These are phyloP conservation scores for Columbina picui DNA, from an alignment of 2,113 vertebrate species.

Conservation along the genomic window DNA sequence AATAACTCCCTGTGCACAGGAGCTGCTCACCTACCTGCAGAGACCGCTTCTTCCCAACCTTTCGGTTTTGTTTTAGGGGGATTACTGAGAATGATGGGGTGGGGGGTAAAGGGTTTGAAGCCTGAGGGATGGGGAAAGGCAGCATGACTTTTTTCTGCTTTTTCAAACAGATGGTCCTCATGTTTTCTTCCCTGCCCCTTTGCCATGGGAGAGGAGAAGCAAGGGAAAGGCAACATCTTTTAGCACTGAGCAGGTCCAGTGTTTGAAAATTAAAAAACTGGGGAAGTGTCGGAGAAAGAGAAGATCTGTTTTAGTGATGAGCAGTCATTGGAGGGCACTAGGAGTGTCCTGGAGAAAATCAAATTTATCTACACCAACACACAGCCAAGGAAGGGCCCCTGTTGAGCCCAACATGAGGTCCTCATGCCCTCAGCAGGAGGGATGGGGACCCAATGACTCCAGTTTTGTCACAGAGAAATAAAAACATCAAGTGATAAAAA, in stretches of 20 bases:
- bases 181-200: neutral
- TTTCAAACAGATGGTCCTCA: neutral
- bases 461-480: too few species aligned
- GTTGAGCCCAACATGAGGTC: neutral
- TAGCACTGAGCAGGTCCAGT: neutral
- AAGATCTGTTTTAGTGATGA: neutral
- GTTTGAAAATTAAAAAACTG: neutral
- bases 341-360: neutral
- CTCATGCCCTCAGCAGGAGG: neutral
- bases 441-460: neutral
- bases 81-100: neutral
- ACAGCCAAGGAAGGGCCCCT: neutral
- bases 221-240: neutral
- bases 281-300: neutral
- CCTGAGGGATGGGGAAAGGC: neutral
- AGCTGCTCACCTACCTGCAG: neutral
- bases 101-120: neutral
- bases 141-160: neutral
- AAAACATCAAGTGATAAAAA: neutral
- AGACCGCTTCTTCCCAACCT: neutral
- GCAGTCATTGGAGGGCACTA: neutral
- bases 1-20: slow-evolving; percentile 8
- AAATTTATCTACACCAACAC: neutral
- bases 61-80: neutral
- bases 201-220: neutral